Percentiles rank a stretch among this genome's conserved stretches.
Evolutionary conservation across 2,113 vertebrate genomes (phyloP).

Genomic region (Anoplopoma fimbria): DNA sequence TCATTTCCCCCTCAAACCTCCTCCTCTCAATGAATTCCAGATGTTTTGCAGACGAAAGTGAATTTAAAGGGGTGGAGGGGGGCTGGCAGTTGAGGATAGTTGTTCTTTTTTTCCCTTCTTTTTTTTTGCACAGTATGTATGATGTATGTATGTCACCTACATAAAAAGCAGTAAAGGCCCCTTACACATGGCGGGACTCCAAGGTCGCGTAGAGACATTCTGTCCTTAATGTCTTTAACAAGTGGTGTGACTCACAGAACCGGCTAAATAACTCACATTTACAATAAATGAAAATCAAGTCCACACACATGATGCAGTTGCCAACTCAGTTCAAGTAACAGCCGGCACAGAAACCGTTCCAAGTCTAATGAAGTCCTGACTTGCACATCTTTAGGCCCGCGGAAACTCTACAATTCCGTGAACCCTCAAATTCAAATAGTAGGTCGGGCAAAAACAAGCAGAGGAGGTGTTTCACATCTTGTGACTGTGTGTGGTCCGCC

Average conservation of each 20-base stretch:
- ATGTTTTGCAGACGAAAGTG: constrained; percentile 85
- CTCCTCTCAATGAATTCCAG: constrained; percentile 88
- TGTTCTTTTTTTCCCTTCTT: constrained; percentile 47
- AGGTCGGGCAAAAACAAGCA: constrained; percentile 72
- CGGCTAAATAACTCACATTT: constrained; percentile 17
- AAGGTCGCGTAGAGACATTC: constrained; percentile 36
- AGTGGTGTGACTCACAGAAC: constrained; percentile 12
- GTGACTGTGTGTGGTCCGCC: constrained; percentile 82
- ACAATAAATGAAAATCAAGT: constrained; percentile 24
- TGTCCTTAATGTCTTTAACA: too few species aligned
- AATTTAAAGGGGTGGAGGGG: constrained; percentile 69
- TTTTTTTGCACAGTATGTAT: constrained; percentile 54
- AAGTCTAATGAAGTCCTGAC: constrained; percentile 69
- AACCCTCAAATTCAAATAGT: constrained; percentile 68
- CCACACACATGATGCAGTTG: constrained; percentile 8
- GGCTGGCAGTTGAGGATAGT: constrained; percentile 42
- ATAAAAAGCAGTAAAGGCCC: constrained; percentile 27
- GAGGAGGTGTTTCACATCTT: constrained; percentile 68
- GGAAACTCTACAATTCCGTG: constrained; percentile 53
- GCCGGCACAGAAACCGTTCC: constrained; percentile 39
- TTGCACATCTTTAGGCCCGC: constrained; percentile 66
- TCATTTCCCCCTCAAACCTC: constrained; percentile 76
- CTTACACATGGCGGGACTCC: constrained; percentile 45
- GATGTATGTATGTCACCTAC: constrained; percentile 50
- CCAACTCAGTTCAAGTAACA: constrained; percentile 53